These are phyloP conservation scores for Anguilla rostrata DNA, from an alignment of 2,113 vertebrate genomes.

Conservation along the genomic window DNA sequence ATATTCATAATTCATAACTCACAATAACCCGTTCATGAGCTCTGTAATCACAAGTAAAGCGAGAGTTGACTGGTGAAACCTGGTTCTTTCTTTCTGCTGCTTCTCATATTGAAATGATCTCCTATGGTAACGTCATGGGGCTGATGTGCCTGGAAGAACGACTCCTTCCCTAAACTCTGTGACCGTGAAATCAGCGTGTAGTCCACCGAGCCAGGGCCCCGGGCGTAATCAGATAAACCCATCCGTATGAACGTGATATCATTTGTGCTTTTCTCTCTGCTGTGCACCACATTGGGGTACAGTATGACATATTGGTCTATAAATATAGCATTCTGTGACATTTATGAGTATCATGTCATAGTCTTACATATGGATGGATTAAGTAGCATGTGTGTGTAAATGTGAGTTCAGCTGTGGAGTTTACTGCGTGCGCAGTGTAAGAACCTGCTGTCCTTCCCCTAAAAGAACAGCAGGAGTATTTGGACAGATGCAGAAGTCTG, in stretches of 20 bases:
- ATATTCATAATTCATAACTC: neutral
- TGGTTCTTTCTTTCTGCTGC: neutral
- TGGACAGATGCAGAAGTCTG: neutral
- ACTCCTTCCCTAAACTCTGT: neutral
- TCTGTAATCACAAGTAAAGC: neutral
- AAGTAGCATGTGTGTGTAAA: neutral
- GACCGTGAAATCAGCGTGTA: neutral
- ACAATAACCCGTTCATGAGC: neutral
- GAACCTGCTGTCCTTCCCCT: neutral
- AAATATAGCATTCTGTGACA: neutral
- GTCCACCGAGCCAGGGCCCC: neutral
- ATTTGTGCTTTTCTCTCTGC: neutral
- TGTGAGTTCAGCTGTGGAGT: neutral
- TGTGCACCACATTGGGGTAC: neutral
- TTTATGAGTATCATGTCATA: neutral
- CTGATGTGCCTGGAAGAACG: neutral
- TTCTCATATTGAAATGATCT: neutral
- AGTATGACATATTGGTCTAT: neutral
- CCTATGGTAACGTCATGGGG: neutral
- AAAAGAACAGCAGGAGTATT: neutral
- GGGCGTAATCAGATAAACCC: neutral
- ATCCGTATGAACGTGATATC: neutral
- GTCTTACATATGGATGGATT: neutral
- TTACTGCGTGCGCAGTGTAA: too few relatives aligned
- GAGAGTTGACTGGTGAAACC: neutral